Evolutionary conservation across 2,888 invertebrate species (phyloP).

Genomic region (Cerceris rybyensis): DNA sequence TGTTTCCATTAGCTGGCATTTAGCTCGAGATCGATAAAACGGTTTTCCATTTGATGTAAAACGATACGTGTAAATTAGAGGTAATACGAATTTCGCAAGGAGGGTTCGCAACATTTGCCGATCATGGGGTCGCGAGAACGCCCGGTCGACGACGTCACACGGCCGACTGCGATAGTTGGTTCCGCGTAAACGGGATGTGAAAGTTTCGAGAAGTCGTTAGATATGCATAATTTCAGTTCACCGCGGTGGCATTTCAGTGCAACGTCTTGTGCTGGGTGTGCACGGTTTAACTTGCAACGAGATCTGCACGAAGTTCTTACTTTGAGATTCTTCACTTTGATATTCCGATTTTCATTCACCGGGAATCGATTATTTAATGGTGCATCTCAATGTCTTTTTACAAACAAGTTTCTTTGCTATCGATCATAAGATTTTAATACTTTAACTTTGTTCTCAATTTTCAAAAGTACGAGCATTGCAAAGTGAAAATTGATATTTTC

Average conservation of each 20-base stretch:
- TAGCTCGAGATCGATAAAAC: too few species aligned
- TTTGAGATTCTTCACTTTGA: neutral
- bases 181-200: conserved; percentile 70
- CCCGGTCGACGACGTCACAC: conserved; percentile 64
- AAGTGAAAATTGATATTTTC: too few species aligned
- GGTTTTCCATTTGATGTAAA: too few species aligned
- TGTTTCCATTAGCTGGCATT: too few species aligned
- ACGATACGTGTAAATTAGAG: too few species aligned
- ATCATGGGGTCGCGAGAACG: conserved; percentile 65
- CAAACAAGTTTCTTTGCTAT: neutral
- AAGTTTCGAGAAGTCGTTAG: conserved; percentile 68
- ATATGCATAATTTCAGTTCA: conserved; percentile 68
- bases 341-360: neutral
- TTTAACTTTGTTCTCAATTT: too few species aligned
- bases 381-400: neutral
- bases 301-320: neutral
- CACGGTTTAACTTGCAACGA: conserved; percentile 29
- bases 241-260: conserved; percentile 57
- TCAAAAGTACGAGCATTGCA: too few species aligned
- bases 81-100: too few species aligned
- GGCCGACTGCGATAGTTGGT: conserved; percentile 36
- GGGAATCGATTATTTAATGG: neutral
- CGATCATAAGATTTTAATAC: too few species aligned
- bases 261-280: conserved; percentile 56
- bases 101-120: conserved; percentile 39